Percentiles rank a stretch among this genome's conserved stretches.
Evolutionary conservation across 2,113 vertebrate genomes (phyloP).

Genomic region (Bubo blakistoni): DNA sequence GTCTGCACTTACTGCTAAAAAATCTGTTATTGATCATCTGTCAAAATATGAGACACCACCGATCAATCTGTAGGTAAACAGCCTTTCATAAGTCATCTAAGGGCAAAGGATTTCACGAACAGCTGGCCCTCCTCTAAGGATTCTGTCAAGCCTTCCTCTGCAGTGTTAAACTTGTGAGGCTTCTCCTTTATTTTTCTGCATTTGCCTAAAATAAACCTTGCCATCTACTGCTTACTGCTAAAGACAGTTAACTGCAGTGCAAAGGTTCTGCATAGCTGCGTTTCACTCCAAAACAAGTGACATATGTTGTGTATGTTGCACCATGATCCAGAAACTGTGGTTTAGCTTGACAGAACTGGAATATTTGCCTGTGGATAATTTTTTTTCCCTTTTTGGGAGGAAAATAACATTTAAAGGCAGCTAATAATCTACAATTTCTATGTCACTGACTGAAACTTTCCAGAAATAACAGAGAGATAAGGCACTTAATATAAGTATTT

Average conservation of each 20-base stretch:
- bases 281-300: not conserved
- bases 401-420: not conserved
- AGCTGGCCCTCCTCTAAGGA: not conserved
- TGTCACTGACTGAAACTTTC: not conserved
- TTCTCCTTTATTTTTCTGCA: not conserved
- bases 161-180: not conserved
- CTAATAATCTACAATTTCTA: not conserved
- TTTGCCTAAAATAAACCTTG: not conserved
- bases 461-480: not conserved
- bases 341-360: not conserved
- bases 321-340: not conserved
- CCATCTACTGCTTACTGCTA: not conserved
- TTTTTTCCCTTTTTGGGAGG: fast-evolving
- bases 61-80: not conserved
- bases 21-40: not conserved
- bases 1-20: not conserved
- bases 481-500: not conserved
- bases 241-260: not conserved
- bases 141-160: not conserved
- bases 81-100: not conserved
- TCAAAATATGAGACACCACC: not conserved
- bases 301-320: not conserved
- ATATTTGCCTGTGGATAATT: not conserved
- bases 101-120: not conserved
- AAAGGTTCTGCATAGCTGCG: not conserved